phyloP scores from a whole-genome alignment of 1,140 invertebrate species.

The Anoplolepis gracilipes region DNA sequence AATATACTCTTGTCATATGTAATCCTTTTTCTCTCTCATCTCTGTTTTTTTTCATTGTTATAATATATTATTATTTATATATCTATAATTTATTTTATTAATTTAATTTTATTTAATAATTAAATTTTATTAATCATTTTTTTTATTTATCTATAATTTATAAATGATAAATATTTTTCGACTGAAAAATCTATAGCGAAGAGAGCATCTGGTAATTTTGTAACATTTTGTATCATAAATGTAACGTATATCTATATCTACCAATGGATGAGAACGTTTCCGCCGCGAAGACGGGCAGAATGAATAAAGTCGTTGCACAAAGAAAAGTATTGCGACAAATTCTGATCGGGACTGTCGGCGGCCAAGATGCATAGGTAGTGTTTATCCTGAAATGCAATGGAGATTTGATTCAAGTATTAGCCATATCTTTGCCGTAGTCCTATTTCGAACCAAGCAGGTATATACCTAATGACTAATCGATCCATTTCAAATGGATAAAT shows the following conservation, averaged over 20 bases:
- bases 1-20: background rate
- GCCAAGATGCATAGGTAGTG: slow-evolving; percentile 98
- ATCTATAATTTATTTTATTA: background rate
- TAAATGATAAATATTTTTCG: background rate
- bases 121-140: too few relatives aligned
- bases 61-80: too few relatives aligned
- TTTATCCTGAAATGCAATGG: slow-evolving; percentile 91
- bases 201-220: background rate
- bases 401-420: background rate
- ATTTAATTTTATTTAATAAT: background rate
- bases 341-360: slow-evolving; percentile 96
- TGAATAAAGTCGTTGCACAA: slow-evolving; percentile 99
- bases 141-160: too few relatives aligned
- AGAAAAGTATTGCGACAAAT: slow-evolving; percentile 96
- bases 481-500: too few relatives aligned
- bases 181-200: background rate
- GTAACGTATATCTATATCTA: slow-evolving; percentile 84
- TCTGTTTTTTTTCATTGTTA: too few relatives aligned
- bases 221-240: too few relatives aligned
- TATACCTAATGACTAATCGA: background rate
- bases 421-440: background rate
- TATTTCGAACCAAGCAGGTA: background rate
- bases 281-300: slow-evolving; percentile 93
- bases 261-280: slow-evolving; percentile 98
- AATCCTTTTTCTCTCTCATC: background rate